phyloP scores from a whole-genome alignment of 1,140 invertebrate species.

The Drosophila oshimai region DNA sequence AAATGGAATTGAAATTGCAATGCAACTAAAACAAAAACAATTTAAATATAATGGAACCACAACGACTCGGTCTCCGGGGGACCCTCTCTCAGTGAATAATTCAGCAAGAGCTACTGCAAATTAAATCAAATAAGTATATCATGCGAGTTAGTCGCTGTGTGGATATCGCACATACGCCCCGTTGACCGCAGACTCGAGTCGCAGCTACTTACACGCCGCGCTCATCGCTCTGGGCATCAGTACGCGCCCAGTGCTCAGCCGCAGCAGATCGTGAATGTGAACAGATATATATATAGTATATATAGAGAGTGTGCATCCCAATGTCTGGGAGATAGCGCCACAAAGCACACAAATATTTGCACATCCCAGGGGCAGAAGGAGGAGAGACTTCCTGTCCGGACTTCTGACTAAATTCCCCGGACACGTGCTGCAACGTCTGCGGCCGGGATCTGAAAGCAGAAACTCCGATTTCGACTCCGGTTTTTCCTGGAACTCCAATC shows the following conservation, averaged over 20 bases:
- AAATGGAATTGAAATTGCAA: slow-evolving; percentile 70
- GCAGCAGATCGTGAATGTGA: slow-evolving; percentile 57
- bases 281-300: slow-evolving; percentile 7
- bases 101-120: slow-evolving; percentile 51
- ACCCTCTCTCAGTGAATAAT: slow-evolving; percentile 61
- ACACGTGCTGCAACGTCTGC: slow-evolving; percentile 66
- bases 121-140: slow-evolving; percentile 81
- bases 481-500: slow-evolving; percentile 46
- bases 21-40: slow-evolving; percentile 68
- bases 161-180: slow-evolving; percentile 78
- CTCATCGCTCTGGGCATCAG: slow-evolving; percentile 59
- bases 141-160: slow-evolving; percentile 74
- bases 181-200: slow-evolving; percentile 44
- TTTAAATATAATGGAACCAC: slow-evolving; percentile 72
- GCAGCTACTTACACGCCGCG: slow-evolving; percentile 63
- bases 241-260: slow-evolving; percentile 68
- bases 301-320: slow-evolving; percentile 2
- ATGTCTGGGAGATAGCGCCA: slow-evolving; percentile 5
- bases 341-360: slow-evolving; percentile 55
- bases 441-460: slow-evolving; percentile 51
- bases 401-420: slow-evolving; percentile 51
- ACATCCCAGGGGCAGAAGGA: slow-evolving; percentile 1
- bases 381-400: slow-evolving; percentile 56
- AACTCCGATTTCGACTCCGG: neutral
- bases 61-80: slow-evolving; percentile 35